Evolutionary conservation across 2,797 vertebrate species (phyloP).

Genomic region (Sebastes itinus): DNA sequence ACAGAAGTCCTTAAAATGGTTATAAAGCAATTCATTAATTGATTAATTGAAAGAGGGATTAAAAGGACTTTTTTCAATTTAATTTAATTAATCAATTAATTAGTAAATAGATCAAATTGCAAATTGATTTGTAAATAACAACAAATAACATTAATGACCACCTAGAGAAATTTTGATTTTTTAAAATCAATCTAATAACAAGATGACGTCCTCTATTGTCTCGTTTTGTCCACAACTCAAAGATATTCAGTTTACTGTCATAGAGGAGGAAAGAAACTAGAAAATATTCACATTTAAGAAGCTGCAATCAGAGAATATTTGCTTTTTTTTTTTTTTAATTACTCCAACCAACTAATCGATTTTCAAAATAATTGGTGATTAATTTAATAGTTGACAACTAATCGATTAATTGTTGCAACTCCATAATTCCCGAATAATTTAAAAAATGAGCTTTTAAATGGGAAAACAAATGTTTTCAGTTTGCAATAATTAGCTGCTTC

Average conservation of each 20-base stretch:
- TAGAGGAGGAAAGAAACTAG: rapidly evolving
- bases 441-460: not conserved
- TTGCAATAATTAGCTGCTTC: not conserved
- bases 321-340: too few relatives aligned
- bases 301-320: too few relatives aligned
- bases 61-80: not conserved
- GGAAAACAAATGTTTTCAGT: not conserved
- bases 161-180: not conserved
- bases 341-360: too few relatives aligned
- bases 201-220: too few relatives aligned
- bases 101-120: not conserved
- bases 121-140: not conserved
- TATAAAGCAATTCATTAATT: not conserved
- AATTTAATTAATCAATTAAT: not conserved
- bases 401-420: too few relatives aligned
- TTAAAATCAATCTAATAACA: not conserved
- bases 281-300: too few relatives aligned
- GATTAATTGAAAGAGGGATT: not conserved
- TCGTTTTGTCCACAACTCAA: too few relatives aligned
- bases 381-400: too few relatives aligned
- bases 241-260: too few relatives aligned
- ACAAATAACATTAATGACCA: not conserved
- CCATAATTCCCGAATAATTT: not conserved
- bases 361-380: too few relatives aligned
- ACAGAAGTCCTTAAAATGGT: not conserved